A percentile compares a stretch with the other conserved stretches of the same genome.
Conservation (phyloP, 1,140 invertebrate species). For the Tribolium castaneum region DNA sequence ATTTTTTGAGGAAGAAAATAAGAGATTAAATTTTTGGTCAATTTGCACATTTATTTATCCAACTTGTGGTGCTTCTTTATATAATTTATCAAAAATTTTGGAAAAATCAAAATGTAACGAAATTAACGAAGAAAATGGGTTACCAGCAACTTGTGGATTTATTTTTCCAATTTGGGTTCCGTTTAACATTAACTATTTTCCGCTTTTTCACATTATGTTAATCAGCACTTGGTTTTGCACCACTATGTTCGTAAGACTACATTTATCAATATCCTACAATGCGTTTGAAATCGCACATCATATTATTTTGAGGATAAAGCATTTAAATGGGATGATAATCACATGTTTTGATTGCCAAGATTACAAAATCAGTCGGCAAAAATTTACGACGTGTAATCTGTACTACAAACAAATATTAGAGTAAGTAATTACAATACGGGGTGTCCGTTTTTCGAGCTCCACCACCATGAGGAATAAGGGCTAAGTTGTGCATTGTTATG, state of each 20-base stretch:
- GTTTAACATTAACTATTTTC: slow-evolving; percentile 25
- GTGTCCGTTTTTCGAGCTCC: no score
- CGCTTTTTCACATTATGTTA: background rate
- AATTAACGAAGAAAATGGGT: background rate
- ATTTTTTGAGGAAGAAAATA: background rate
- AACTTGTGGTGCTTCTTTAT: background rate
- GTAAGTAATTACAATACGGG: no score
- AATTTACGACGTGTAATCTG: background rate
- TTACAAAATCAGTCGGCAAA: background rate
- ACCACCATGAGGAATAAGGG: no score
- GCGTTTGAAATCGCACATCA: slow-evolving; percentile 12
- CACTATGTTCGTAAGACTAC: background rate
- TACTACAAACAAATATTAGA: background rate
- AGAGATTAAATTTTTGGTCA: slow-evolving; percentile 1
- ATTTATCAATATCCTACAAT: background rate
- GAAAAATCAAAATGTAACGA: background rate
- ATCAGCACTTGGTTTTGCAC: background rate
- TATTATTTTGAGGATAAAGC: slow-evolving; percentile 9
- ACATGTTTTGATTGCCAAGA: background rate
- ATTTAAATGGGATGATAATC: slow-evolving; percentile 2
- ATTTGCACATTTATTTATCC: background rate
- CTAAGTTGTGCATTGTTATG: no score
- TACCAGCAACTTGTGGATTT: background rate
- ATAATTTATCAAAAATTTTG: background rate
- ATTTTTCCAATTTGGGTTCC: slow-evolving; percentile 24